Evolutionary conservation across 2,888 invertebrate genomes (phyloP), one percentile per base, ranked within the genome.

Genomic region (Drepanosiphum platanoidis): DNA sequence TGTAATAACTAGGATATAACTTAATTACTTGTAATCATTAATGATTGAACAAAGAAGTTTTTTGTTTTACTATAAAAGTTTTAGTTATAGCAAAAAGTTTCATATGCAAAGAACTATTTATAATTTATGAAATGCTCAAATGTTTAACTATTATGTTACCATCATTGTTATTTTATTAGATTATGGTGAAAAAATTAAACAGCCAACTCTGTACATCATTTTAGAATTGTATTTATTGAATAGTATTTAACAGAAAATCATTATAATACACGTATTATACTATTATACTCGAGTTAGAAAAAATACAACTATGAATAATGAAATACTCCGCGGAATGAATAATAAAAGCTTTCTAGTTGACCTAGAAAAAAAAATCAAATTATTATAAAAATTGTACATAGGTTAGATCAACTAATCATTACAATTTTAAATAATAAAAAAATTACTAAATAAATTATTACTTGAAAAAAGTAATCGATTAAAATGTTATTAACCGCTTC

Each of bases 401-500:
- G n/a, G 4, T 61, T 46, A 46, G 11, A 46, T n/a, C 58, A 61
- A 61, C 58, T n/a, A n/a, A n/a, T n/a, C n/a, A 61, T 5, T 15
- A 52, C 18, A 42, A 42, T 11, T 42, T 42, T 42, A 42, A n/a
- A n/a, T 42, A 5, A 42, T 13, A 9, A 42, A 42, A 42, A 42
- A 8, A 9, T 42, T 42, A 46, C 1, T n/a, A n/a, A n/a, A n/a
- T n/a, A n/a, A n/a, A 52, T 52, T 18, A 22, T 52, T 52, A 52
- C 52, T 52, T 52, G 22, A 52, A 18, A 22, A n/a, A n/a, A n/a
- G n/a, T 52, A 52, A 52, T 52, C 22, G 18, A 22, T 0, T 22
- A 42, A 32, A 32, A 68, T 18, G n/a, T 39, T 66, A 68, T 84
- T 84, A 84, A 32, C 77, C 77, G 18, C 84, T 84, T 36, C 84